These are phyloP conservation scores for Drosophila recens DNA, from an alignment of 2,888 invertebrate species.

Conservation along the genomic window DNA sequence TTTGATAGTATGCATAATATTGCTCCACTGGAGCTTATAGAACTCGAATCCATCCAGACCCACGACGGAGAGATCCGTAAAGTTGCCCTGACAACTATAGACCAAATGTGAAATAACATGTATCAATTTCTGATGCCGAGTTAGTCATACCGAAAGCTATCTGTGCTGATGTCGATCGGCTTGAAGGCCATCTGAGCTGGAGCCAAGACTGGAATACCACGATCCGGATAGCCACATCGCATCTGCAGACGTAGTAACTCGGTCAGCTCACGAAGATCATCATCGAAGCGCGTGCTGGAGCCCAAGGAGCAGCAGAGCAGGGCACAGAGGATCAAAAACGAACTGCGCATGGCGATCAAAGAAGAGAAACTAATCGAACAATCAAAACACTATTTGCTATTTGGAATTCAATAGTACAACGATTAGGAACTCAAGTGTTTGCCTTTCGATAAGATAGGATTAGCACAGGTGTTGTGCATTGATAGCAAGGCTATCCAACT, in stretches of 20 bases:
- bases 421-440: constrained; percentile 54
- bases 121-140: background rate
- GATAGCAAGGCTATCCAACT: constrained; percentile 11
- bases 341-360: constrained; percentile 50
- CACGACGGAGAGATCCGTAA: constrained; percentile 67
- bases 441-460: constrained; percentile 62
- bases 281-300: constrained; percentile 69
- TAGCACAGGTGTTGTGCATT: constrained; percentile 38
- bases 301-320: constrained; percentile 54
- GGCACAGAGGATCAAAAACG: constrained; percentile 31
- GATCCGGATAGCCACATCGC: constrained; percentile 79
- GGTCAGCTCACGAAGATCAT: constrained; percentile 77
- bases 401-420: background rate
- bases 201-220: constrained; percentile 77
- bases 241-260: constrained; percentile 81
- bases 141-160: constrained; percentile 60
- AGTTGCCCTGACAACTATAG: constrained; percentile 66
- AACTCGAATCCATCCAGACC: constrained; percentile 81
- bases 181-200: constrained; percentile 68
- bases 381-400: background rate
- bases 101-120: no score
- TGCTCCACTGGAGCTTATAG: constrained; percentile 67
- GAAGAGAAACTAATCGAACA: constrained; percentile 23
- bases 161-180: constrained; percentile 43
- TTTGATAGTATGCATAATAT: constrained; percentile 67